Base-by-base conservation (phyloP, 2,888 invertebrate species). In the Heliconius ethilla region DNA sequence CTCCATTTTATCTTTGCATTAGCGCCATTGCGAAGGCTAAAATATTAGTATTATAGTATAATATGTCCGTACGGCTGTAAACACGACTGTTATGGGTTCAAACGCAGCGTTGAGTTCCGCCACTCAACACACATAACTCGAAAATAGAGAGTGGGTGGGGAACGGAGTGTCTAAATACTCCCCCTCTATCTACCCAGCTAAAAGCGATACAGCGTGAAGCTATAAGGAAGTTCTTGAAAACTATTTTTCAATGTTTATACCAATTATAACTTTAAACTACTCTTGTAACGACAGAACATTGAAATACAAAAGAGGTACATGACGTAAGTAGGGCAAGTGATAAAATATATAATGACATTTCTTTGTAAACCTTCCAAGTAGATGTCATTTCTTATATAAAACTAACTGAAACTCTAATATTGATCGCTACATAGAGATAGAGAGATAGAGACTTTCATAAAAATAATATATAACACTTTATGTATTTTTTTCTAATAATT, bases 1-100 rank as follows among this genome's bases (percentile, higher is more conserved):
- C 33, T 59, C 51, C n/a, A 66, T 75, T 78, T 75, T 75, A 72
- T 78, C 78, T 27, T 78, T 70, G 3, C 45, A 65, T 78, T 78
- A 75, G n/a, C 78, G 70, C 65, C 59, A 27, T 15, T 66, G 22
- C 62, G 25, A 40, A 63, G 51, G 18, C 33, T 51, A 65, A 55
- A 72, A 25, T 72, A 59, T 33, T 37, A n/a, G n/a, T 33, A 22
- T 69, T 69, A n/a, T 55, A 37, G 33, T 37, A 55, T 22, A 55
- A n/a, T 55, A 33, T 29, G 11, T 3, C 51, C 7, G 18, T 51
- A 18, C 51, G 22, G 22, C 51, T 51, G 51, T 18, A 22, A 0
- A 51, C 18, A 22, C 18, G 18, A 18, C 18, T 45, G 45, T 15
- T 45, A 5, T 45, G 45, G 45, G 15, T 15, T 15, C 13, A 45